These are phyloP conservation scores for Macrochelys suwanniensis DNA, from an alignment of 2,797 vertebrate species.

Conservation along the genomic window DNA sequence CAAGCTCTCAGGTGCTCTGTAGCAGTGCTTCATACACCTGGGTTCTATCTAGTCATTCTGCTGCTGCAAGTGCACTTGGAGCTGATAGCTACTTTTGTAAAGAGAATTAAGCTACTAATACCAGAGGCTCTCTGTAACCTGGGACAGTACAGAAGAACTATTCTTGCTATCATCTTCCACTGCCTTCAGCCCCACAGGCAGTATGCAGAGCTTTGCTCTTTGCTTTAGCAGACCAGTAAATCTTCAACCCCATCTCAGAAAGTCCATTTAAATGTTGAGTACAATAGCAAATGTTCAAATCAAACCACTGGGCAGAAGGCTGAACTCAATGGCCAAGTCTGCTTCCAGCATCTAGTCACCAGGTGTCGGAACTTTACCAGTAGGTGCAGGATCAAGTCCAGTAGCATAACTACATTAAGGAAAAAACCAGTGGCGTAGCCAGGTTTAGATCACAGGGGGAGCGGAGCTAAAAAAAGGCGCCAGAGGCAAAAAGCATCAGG, in stretches of 20 bases:
- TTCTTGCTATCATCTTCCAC: rapidly evolving
- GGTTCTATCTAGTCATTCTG: not conserved
- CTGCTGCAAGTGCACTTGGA: not conserved
- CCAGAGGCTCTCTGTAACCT: rapidly evolving
- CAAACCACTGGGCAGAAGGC: not conserved
- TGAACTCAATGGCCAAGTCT: not conserved
- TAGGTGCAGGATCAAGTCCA: rapidly evolving
- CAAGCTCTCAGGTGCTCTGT: rapidly evolving
- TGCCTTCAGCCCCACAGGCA: rapidly evolving
- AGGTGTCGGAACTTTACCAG: not conserved
- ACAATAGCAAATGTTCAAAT: rapidly evolving
- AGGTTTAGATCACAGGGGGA: too few relatives aligned
- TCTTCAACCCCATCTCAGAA: not conserved
- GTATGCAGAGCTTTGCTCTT: not conserved
- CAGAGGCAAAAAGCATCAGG: too few relatives aligned
- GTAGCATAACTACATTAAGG: rapidly evolving
- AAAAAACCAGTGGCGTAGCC: not conserved
- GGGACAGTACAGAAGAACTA: rapidly evolving
- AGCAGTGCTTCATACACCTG: not conserved
- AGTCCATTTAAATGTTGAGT: not conserved
- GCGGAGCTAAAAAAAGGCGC: too few relatives aligned
- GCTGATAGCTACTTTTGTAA: not conserved
- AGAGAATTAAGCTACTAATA: not conserved
- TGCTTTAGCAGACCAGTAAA: not conserved
- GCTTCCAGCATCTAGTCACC: rapidly evolving